Evolutionary conservation across 2,888 invertebrate genomes (phyloP), one percentile per base, ranked within the genome.

Genomic region (Fabriciana adippe): DNA sequence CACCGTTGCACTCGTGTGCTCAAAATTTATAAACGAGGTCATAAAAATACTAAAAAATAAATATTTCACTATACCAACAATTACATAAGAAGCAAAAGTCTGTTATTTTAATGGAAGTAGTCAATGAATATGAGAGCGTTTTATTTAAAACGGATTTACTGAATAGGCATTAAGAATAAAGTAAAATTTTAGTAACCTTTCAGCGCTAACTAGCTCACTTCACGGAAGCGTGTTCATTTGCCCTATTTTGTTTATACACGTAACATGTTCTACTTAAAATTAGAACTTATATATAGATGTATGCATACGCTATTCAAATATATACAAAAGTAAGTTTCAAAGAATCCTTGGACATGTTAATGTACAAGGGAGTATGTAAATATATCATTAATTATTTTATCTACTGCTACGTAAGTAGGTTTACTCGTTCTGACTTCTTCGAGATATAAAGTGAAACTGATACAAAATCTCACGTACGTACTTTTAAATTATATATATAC

Each of bases 151-250:
- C 51, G 35, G 31, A 35, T 51, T 18, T 51, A 61, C 31, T 21
- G 61, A 61, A 61, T 61, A 61, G 18, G 18, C 18, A 61, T 61
- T 53, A 59, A 61, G 51, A 61, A 61, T 61, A 53, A 51, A 53
- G 41, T 41, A 53, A 53, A 61, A 18, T 61, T 67, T 60, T 60
- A 69, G 60, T 51, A 69, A 67, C 35, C 55, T 60, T 67, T 67
- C 51, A 69, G 45, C 59, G 55, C 48, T 66, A 66, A 69, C 63
- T 66, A 69, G 64, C 63, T 66, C 35, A 51, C 69, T 66, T 65
- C 56, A 66, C 59, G 67, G 60, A 66, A 73, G 68, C 66, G 60
- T 65, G 31, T 65, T 66, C 69, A 64, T 71, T 71, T 66, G 54
- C 50, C 64, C 68, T 68, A 57, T 69, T 69, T 69, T 66, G 45